phyloP scores from a whole-genome alignment of 2,113 vertebrate genomes.

The Apistogramma diplotaenia region DNA sequence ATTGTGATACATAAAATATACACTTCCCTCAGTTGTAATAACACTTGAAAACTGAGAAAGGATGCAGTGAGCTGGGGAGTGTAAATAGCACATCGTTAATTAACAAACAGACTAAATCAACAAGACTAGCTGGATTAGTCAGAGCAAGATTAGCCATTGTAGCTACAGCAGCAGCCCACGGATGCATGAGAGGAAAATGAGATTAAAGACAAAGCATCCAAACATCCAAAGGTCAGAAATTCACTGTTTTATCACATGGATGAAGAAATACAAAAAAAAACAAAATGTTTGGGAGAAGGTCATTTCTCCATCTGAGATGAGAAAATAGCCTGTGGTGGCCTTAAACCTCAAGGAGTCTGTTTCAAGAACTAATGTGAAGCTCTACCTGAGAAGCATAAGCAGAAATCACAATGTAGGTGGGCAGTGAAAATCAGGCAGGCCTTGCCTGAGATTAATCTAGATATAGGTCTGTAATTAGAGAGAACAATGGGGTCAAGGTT shows the following conservation, averaged over 20 bases:
- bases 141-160: slow-evolving; percentile 28
- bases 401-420: neutral
- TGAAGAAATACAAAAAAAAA: neutral
- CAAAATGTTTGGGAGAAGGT: neutral
- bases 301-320: neutral
- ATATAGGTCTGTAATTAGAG: too few species aligned
- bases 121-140: slow-evolving; percentile 32
- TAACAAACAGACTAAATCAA: slow-evolving; percentile 52
- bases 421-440: neutral
- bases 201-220: slow-evolving; percentile 47
- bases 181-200: slow-evolving; percentile 32
- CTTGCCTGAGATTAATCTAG: neutral
- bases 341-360: neutral
- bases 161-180: slow-evolving; percentile 14
- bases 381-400: neutral
- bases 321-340: neutral
- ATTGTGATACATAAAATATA: neutral
- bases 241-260: slow-evolving; percentile 1
- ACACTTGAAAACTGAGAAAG: slow-evolving; percentile 9
- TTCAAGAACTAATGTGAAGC: neutral
- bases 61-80: slow-evolving; percentile 10
- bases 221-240: slow-evolving; percentile 25
- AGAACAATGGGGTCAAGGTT: too few species aligned
- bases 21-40: neutral
- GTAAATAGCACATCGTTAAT: slow-evolving; percentile 47